phyloP scores from a whole-genome alignment of 2,888 invertebrate genomes.

The Nephrotoma appendiculata region DNA sequence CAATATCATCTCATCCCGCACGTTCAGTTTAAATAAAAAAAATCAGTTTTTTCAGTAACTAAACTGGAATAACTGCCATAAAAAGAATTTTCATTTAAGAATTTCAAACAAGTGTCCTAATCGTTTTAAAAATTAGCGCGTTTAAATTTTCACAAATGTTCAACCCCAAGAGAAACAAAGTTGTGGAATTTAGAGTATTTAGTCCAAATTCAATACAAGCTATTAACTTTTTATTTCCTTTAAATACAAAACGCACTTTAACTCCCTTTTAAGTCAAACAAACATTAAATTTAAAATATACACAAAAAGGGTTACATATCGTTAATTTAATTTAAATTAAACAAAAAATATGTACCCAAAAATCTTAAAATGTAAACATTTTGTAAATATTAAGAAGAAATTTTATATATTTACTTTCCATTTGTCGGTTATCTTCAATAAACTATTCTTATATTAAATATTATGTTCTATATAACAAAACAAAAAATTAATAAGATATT shows the following conservation, averaged over 20 bases:
- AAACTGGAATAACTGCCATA: too few species aligned
- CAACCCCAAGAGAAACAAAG: background rate
- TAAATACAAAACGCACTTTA: background rate
- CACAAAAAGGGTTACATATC: background rate
- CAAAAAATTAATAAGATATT: background rate
- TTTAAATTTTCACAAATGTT: too few species aligned
- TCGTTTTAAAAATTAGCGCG: too few species aligned
- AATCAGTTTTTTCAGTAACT: too few species aligned
- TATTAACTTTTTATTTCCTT: background rate
- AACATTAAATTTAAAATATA: background rate
- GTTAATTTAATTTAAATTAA: background rate
- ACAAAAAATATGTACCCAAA: background rate
- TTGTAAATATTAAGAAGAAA: background rate
- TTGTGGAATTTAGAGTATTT: background rate
- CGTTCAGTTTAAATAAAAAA: too few species aligned
- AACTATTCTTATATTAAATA: background rate
- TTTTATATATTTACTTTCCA: background rate
- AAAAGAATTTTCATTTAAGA: too few species aligned
- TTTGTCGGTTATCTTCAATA: background rate
- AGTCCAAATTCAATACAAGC: background rate
- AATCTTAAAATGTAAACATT: background rate
- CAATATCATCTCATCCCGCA: too few species aligned
- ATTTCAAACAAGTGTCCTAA: too few species aligned
- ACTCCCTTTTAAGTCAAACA: background rate
- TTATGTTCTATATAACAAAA: background rate